phyloP scores from a whole-genome alignment of 2,888 invertebrate genomes.

The Macaria notata region DNA sequence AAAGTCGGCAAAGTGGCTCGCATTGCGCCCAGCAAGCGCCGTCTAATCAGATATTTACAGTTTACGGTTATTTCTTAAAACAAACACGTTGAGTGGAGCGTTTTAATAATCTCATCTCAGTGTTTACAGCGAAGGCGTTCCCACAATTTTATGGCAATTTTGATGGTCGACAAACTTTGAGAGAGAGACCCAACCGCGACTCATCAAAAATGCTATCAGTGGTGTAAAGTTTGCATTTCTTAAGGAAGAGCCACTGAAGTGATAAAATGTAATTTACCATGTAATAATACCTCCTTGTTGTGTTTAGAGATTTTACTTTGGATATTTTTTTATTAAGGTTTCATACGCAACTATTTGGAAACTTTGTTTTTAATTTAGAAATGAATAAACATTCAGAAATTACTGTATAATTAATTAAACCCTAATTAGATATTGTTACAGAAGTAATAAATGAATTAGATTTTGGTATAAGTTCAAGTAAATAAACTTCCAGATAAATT shows the following conservation, averaged over 20 bases:
- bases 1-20: no score
- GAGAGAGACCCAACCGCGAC: conserved; percentile 19
- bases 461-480: no score
- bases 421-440: no score
- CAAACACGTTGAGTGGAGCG: conserved; percentile 22
- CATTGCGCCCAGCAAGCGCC: conserved; percentile 3
- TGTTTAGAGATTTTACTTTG: no score
- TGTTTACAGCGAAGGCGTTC: conserved; percentile 29
- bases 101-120: conserved; percentile 26
- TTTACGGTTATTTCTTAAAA: conserved; percentile 26
- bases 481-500: no score
- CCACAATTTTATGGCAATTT: conserved; percentile 30
- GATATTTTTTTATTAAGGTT: no score
- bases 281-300: no score
- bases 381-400: no score
- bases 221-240: conserved; percentile 21
- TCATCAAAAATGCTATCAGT: conserved; percentile 29
- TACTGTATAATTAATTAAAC: no score
- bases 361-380: no score
- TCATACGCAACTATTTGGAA: no score
- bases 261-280: not conserved
- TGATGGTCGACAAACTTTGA: conserved; percentile 32
- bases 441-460: no score
- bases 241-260: conserved; percentile 10
- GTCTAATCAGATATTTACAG: conserved; percentile 27